Evolutionary conservation across 2,113 vertebrate species (phyloP), one percentile per base, ranked within the genome.

Genomic region (Phoxinus phoxinus): DNA sequence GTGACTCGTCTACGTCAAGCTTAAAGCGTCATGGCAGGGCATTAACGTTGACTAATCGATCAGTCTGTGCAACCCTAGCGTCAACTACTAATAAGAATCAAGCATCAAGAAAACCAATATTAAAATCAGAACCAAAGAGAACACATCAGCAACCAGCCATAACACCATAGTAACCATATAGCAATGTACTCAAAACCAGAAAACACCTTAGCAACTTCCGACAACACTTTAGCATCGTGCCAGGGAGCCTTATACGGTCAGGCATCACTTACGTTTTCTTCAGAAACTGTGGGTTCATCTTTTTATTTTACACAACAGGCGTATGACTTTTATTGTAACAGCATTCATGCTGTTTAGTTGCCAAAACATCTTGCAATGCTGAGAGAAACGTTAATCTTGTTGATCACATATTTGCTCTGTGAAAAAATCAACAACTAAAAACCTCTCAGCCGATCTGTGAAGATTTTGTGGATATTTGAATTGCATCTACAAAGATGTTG

Each of bases 401-500:
- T 59, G 76, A 59, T 53, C 21, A 78, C 21, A 78, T 41, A 78
- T 59, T 78, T 59, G 75, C 51, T 58, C 2, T 21, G 51, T n/a
- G 17, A 58, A 77, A 27, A 35, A 35, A 11, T 37, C 9, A 37
- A 37, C 35, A 23, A n/a, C 1, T 19, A 35, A 21, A 69, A 37
- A 69, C 1, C 65, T 37, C 27, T 53, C 27, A 53, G 27, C 17
- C 6, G 6, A 37, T 78, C 75, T 8, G 11, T 59, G 11, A 59
- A 41, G 32, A 41, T 41, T 87, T 58, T 63, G 21, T 9, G 69
- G 74, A 71, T 77, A 37, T 79, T 72, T 74, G 15, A 59, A 73
- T 59, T 32, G 7, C 37, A 83, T n/a, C 12, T 59, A 30, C 75
- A 73, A 63, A 71, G 8, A 77, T 69, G 32, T 83, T 65, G 73